Percentiles rank a stretch among this genome's conserved stretches.
Conservation (phyloP, 2,888 invertebrate genomes). For the Byasa hedistus region DNA sequence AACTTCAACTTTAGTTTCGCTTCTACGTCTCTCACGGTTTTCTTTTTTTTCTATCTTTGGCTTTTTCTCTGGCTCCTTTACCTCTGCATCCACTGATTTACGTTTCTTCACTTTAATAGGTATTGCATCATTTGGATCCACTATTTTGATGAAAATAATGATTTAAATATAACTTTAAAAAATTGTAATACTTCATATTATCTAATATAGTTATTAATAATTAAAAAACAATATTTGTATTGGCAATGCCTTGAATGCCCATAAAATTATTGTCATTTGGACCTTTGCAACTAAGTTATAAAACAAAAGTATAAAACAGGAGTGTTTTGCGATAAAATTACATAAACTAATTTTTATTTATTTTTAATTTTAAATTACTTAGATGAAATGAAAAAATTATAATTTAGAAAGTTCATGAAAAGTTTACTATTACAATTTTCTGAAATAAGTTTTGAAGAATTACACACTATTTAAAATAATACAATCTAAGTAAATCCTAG, state of each 20-base stretch:
- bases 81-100: slow-evolving; percentile 56
- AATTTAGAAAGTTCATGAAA: too few species aligned
- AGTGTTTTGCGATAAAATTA: too few species aligned
- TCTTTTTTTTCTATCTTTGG: slow-evolving; percentile 47
- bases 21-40: slow-evolving; percentile 58
- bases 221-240: not conserved
- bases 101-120: slow-evolving; percentile 58
- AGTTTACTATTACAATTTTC: too few species aligned
- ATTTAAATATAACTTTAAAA: not conserved
- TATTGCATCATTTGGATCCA: slow-evolving; percentile 65
- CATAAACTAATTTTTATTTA: too few species aligned
- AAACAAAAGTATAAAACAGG: too few species aligned
- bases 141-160: slow-evolving; percentile 40
- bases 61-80: slow-evolving; percentile 65
- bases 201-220: not conserved
- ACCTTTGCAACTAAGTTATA: not conserved
- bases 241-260: too few species aligned
- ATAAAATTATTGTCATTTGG: too few species aligned
- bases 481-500: too few species aligned
- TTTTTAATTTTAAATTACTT: too few species aligned
- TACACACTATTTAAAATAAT: too few species aligned
- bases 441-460: too few species aligned
- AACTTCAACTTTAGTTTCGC: slow-evolving; percentile 76
- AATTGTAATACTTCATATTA: not conserved
- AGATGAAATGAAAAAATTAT: too few species aligned